A percentile compares a stretch with the other conserved stretches of the same genome.
These are phyloP conservation scores for Rhinatrema bivittatum DNA, from an alignment of 2,797 vertebrate genomes.

Conservation along the genomic window DNA sequence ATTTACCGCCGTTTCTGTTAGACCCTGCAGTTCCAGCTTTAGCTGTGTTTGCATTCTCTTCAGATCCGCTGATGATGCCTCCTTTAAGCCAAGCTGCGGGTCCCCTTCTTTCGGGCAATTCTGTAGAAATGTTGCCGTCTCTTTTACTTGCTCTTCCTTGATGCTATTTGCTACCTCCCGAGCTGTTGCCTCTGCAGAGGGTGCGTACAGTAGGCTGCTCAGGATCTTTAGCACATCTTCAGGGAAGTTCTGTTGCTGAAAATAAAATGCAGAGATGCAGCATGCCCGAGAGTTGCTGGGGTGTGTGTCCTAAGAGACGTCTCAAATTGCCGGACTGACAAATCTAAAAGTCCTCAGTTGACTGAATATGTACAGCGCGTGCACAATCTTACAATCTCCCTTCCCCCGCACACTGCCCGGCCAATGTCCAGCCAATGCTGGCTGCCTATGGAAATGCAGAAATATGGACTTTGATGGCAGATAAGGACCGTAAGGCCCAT, in stretches of 20 bases:
- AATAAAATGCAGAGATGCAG: neutral
- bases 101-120: conserved; percentile 8
- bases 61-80: conserved; percentile 8
- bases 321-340: too few species aligned
- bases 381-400: too few species aligned
- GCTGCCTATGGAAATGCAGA: too few species aligned
- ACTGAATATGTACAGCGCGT: too few species aligned
- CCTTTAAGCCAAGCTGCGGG: neutral
- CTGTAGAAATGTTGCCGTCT: conserved; percentile 13
- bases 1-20: conserved; percentile 35
- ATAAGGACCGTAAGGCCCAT: too few species aligned
- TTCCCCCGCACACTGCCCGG: too few species aligned
- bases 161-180: neutral
- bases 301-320: too few species aligned
- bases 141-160: conserved; percentile 12
- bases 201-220: neutral
- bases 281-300: too few species aligned
- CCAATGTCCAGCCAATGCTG: too few species aligned
- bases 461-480: too few species aligned
- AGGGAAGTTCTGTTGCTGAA: conserved; percentile 1
- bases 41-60: conserved; percentile 14
- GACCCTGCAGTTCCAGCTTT: conserved; percentile 9
- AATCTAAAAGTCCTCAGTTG: too few species aligned
- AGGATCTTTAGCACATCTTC: neutral
- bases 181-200: neutral